Conservation (phyloP, 1,140 invertebrate genomes). For the Heliconius melpomene region DNA sequence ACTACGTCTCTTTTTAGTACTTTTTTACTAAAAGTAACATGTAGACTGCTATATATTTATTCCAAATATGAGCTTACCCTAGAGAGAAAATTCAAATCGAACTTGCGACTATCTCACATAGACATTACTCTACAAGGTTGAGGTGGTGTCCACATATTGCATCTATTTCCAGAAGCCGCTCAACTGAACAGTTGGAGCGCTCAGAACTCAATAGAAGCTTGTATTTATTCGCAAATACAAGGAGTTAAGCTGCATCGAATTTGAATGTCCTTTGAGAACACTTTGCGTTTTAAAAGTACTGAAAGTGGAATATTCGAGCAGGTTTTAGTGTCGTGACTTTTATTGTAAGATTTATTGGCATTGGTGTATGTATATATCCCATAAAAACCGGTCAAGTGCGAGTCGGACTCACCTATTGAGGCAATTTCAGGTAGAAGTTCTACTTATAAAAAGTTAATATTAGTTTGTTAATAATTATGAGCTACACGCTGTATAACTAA, state of each 20-base stretch:
- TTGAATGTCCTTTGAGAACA: slow-evolving; percentile 27
- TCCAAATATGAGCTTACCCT: too few species aligned
- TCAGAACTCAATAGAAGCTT: slow-evolving; percentile 19
- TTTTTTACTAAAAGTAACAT: too few species aligned
- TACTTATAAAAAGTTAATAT: too few species aligned
- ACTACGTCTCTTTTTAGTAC: too few species aligned
- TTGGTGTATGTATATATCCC: too few species aligned
- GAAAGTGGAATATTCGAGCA: background rate
- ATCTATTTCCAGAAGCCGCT: background rate
- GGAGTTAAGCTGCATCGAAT: slow-evolving; percentile 25
- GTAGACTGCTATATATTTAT: too few species aligned
- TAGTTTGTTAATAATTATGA: too few species aligned
- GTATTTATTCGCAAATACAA: slow-evolving; percentile 22
- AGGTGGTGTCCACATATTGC: background rate
- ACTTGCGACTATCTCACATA: too few species aligned
- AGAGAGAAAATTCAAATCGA: too few species aligned
- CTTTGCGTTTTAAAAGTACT: slow-evolving; percentile 16
- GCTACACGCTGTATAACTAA: background rate
- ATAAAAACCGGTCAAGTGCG: too few species aligned
- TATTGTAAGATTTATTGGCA: background rate
- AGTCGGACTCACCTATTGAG: too few species aligned
- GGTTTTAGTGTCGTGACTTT: background rate
- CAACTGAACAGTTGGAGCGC: background rate
- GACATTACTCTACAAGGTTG: background rate
- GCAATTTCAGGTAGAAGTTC: too few species aligned